Conservation (phyloP, 2,797 vertebrate genomes). For the Ptychobarbus kaznakovi region DNA sequence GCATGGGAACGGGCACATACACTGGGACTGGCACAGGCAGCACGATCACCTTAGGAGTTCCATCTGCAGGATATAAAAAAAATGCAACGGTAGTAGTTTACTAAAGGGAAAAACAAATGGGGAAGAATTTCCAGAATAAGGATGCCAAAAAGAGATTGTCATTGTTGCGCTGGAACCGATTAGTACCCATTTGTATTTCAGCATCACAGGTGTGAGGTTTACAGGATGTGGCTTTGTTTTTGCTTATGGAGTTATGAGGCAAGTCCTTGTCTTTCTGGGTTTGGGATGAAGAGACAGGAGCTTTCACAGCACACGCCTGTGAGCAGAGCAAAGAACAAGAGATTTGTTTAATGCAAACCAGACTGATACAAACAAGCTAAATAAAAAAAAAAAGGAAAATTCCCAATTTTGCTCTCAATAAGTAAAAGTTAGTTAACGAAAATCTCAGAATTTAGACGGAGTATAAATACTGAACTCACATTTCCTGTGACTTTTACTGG, state of each 20-base stretch:
- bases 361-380: neutral
- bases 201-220: slow-evolving; percentile 86
- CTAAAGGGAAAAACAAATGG: neutral
- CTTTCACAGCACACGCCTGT: slow-evolving; percentile 67
- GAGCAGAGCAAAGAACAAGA: neutral
- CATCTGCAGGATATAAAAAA: slow-evolving; percentile 15
- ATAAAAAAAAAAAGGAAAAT: neutral
- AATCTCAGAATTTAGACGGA: too few relatives aligned
- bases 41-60: slow-evolving; percentile 79
- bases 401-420: neutral
- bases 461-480: slow-evolving; percentile 78
- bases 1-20: slow-evolving; percentile 92
- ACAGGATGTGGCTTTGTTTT: slow-evolving; percentile 94
- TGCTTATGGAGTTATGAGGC: slow-evolving; percentile 90
- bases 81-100: slow-evolving; percentile 79
- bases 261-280: slow-evolving; percentile 95
- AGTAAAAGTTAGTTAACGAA: neutral
- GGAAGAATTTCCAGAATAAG: neutral
- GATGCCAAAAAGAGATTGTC: neutral
- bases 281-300: slow-evolving; percentile 77
- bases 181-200: slow-evolving; percentile 89
- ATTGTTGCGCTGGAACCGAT: too few relatives aligned
- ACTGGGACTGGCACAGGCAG: slow-evolving; percentile 94
- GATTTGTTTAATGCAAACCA: neutral
- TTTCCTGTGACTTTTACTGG: slow-evolving; percentile 83